Evolutionary conservation across 2,113 vertebrate species (phyloP), one percentile per base, ranked within the genome.

Genomic region (Cygnus atratus): DNA sequence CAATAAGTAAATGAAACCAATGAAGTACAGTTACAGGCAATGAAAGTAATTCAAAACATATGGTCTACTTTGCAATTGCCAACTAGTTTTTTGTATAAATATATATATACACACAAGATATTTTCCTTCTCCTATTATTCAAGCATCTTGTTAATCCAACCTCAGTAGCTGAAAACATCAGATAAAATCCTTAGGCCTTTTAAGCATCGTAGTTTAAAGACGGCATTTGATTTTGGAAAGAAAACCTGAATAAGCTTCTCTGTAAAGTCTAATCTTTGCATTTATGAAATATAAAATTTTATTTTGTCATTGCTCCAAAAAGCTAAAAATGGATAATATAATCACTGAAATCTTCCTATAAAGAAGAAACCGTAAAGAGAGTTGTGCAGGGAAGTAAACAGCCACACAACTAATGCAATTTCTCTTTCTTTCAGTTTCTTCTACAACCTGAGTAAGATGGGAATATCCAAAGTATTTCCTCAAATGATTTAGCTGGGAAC

Each of bases 41-140:
- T 68, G 92, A 22, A 90, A 95, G 39, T 90, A 94, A 96, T 78
- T 84, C 26, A 57, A 88, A 95, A 92, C 91, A 88, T 46, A 81
- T 5, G 41, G 19, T n/a, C 92, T 90, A 85, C 50, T 78, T 91
- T 57, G 55, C 43, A 48, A 92, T 59, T 85, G 88, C 54, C 86
- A 88, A 79, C 50, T 71, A 82, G 74, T 28, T 87, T 82, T 39
- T 77, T 71, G 9, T 66, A 25, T 13, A 50, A 35, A 48, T 48
- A 48, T 41, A n/a, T n/a, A 13, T 33, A 52, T 20, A 71, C 13
- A 55, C 58, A 48, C 46, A 70, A 93, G 55, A 54, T 22, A 57
- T 87, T 94, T 90, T 41, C 58, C 63, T 63, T 84, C 72, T 84
- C 10, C 61, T 85, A 46, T 66, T 88, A 81, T 52, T 93, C 31